Evolutionary conservation across 2,113 vertebrate species (phyloP).

Genomic region (Neolamprologus tretocephalus): DNA sequence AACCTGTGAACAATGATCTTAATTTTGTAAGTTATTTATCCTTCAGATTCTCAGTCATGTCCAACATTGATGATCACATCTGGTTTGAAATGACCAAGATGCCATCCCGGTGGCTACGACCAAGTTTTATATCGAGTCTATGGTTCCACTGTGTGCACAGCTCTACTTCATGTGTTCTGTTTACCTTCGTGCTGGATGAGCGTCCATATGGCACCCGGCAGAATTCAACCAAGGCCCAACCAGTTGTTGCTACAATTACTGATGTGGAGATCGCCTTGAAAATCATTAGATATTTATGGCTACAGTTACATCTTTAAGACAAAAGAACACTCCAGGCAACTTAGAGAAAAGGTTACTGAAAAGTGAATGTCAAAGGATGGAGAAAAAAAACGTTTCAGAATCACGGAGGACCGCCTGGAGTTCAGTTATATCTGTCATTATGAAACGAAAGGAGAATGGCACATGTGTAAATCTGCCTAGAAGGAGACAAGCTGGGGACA

Average conservation of each 20-base stretch:
- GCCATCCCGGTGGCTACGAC: not conserved
- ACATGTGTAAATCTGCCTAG: not conserved
- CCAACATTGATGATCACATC: not conserved
- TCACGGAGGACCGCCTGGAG: not conserved
- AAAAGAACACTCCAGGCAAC: not conserved
- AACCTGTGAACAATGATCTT: not conserved
- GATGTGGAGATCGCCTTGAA: accelerated
- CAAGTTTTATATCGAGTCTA: not conserved
- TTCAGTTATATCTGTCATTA: not conserved
- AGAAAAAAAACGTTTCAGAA: not conserved
- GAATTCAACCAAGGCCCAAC: not conserved
- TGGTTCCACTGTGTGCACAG: not conserved
- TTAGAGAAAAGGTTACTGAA: not conserved
- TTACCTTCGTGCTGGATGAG: not conserved
- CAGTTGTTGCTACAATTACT: not conserved
- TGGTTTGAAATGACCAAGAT: not conserved
- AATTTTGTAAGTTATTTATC: not conserved
- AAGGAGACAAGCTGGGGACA: not conserved
- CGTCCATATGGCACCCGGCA: not conserved
- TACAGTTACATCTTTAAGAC: not conserved
- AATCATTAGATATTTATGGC: too few relatives aligned
- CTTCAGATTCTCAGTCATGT: not conserved
- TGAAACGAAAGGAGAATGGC: not conserved
- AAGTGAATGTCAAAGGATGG: not conserved
- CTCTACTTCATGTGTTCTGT: not conserved